phyloP scores from a whole-genome alignment of 2,797 vertebrate species.

The Valencia hispanica region DNA sequence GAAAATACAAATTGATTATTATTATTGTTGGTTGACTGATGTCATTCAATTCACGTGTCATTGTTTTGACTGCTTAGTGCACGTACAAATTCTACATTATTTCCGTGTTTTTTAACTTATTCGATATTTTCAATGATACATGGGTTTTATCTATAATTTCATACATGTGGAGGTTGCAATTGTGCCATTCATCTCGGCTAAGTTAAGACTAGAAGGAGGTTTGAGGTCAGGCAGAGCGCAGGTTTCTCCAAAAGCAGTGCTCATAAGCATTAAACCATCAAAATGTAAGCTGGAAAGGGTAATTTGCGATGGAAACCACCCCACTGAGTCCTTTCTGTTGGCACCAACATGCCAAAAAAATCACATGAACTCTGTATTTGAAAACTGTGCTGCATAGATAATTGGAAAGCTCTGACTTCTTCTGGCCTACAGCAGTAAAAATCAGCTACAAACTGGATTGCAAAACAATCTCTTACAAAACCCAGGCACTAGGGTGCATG shows the following conservation, averaged over 20 bases:
- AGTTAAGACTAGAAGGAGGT: slow-evolving; percentile 30
- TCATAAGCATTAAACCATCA: slow-evolving; percentile 68
- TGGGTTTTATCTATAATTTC: neutral
- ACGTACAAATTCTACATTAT: neutral
- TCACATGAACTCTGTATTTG: slow-evolving; percentile 63
- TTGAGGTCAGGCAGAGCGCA: slow-evolving; percentile 57
- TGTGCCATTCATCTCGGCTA: slow-evolving; percentile 28
- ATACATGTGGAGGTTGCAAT: slow-evolving; percentile 36
- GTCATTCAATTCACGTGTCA: neutral
- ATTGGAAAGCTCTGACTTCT: slow-evolving; percentile 65
- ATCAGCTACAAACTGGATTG: slow-evolving; percentile 40
- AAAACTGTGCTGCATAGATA: slow-evolving; percentile 66
- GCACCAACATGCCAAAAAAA: slow-evolving; percentile 43
- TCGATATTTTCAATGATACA: neutral
- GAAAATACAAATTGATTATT: neutral
- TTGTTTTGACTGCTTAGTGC: neutral
- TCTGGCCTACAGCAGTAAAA: slow-evolving; percentile 54
- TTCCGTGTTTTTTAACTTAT: neutral
- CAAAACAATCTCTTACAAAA: slow-evolving; percentile 39
- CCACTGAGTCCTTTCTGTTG: slow-evolving; percentile 45
- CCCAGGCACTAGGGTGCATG: slow-evolving; percentile 19
- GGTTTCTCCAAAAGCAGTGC: slow-evolving; percentile 54
- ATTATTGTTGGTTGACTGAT: neutral
- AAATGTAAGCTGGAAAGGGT: slow-evolving; percentile 57
- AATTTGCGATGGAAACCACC: slow-evolving; percentile 52